A percentile compares a stretch with the other conserved stretches of the same genome.
Evolutionary conservation across 2,888 invertebrate genomes (phyloP).

Genomic region (Parelbella ahira): DNA sequence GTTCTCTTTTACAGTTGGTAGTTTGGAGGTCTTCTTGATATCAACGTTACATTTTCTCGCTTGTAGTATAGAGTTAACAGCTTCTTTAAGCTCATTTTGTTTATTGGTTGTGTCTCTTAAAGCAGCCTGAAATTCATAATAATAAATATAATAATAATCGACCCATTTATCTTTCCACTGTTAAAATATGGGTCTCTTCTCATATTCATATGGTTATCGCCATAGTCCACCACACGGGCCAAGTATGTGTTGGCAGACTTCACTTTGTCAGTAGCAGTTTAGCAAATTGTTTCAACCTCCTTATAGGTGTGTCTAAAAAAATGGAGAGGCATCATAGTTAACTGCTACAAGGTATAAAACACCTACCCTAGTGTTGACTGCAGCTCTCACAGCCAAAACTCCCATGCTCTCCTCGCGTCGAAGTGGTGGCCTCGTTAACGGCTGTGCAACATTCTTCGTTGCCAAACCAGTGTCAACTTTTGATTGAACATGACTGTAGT

Average conservation of each 20-base stretch:
- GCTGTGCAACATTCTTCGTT: slow-evolving; percentile 42
- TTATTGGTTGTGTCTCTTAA: slow-evolving; percentile 54
- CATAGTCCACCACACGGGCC: no score
- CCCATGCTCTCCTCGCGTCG: slow-evolving; percentile 71
- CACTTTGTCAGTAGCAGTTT: no score
- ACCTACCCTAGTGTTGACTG: slow-evolving; percentile 49
- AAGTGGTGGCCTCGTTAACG: slow-evolving; percentile 53
- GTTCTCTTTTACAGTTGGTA: slow-evolving; percentile 47
- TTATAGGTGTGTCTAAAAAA: no score
- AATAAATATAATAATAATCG: no score
- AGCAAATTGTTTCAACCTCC: no score
- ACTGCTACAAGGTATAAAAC: background rate
- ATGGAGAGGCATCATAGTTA: no score
- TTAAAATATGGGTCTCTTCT: no score
- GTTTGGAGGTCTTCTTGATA: slow-evolving; percentile 44
- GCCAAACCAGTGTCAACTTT: slow-evolving; percentile 68
- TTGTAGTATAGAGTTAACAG: slow-evolving; percentile 41
- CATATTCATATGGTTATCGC: no score
- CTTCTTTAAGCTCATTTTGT: slow-evolving; percentile 48
- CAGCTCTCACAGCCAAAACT: slow-evolving; percentile 53
- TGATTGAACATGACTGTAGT: slow-evolving; percentile 70
- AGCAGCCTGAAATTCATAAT: slow-evolving; percentile 47
- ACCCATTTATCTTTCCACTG: no score
- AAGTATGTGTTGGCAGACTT: background rate
- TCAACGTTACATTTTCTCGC: slow-evolving; percentile 46